phyloP scores from a whole-genome alignment of 2,113 vertebrate species.

The Scolopax mira region DNA sequence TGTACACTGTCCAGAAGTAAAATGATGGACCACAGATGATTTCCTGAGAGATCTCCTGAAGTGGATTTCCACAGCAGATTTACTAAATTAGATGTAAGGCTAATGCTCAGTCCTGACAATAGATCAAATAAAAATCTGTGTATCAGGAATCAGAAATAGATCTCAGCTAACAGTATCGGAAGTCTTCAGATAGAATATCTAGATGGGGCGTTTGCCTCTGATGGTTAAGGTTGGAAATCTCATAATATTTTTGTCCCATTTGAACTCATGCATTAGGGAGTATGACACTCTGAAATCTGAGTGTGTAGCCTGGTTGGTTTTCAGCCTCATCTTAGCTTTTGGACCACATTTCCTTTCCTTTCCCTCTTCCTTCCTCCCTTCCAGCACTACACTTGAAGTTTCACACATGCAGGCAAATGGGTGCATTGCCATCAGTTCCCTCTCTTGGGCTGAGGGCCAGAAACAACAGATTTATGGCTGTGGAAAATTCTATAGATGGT shows the following conservation, averaged over 20 bases:
- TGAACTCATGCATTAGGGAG: background rate
- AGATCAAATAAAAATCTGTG: background rate
- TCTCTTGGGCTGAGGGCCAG: background rate
- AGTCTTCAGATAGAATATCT: background rate
- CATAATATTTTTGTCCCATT: background rate
- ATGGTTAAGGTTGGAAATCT: background rate
- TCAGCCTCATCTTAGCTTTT: background rate
- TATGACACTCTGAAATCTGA: background rate
- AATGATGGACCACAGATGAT: background rate
- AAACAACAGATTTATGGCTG: background rate
- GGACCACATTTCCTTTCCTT: background rate
- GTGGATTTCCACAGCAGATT: background rate
- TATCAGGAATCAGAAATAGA: background rate
- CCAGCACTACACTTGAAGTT: background rate
- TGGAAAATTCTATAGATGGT: background rate
- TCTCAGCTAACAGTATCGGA: background rate
- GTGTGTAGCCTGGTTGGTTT: background rate
- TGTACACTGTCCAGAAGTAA: background rate
- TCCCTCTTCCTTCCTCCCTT: background rate
- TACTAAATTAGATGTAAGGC: rapidly evolving
- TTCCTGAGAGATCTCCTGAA: background rate
- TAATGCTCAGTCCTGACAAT: background rate
- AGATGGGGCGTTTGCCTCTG: background rate
- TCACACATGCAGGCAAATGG: background rate
- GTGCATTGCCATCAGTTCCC: background rate